Evolutionary conservation across 2,888 invertebrate genomes (phyloP).

Genomic region (Trichacis sp.): DNA sequence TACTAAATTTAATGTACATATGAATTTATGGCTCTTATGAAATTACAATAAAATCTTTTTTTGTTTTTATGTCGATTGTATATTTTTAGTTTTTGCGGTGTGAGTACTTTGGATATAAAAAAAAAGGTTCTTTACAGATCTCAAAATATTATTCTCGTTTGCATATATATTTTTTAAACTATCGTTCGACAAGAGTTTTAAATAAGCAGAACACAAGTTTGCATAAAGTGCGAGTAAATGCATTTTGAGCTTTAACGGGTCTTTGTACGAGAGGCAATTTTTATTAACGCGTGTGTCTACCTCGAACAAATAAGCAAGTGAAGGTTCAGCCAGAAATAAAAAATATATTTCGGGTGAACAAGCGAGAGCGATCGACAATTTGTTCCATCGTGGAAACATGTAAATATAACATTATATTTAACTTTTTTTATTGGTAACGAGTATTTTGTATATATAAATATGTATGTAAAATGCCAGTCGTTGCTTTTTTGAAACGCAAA

Average conservation of each 20-base stretch:
- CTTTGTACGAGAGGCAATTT: neutral
- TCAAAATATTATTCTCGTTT: too few relatives aligned
- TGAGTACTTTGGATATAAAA: too few relatives aligned
- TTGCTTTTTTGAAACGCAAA: conserved; percentile 6
- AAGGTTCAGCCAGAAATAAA: neutral
- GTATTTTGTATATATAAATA: conserved; percentile 40
- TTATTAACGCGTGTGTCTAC: conserved; percentile 2
- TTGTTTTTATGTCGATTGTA: too few relatives aligned
- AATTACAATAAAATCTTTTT: too few relatives aligned
- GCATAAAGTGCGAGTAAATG: too few relatives aligned
- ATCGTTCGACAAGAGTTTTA: too few relatives aligned
- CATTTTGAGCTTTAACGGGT: conserved; percentile 1
- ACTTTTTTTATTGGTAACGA: conserved; percentile 31
- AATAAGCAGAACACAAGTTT: neutral
- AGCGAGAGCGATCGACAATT: conserved; percentile 8
- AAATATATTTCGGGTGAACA: neutral
- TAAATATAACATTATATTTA: conserved; percentile 13
- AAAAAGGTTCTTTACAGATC: too few relatives aligned
- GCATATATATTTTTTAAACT: too few relatives aligned
- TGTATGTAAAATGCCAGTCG: too few relatives aligned
- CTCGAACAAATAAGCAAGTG: conserved; percentile 5
- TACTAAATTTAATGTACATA: too few relatives aligned
- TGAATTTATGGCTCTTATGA: too few relatives aligned
- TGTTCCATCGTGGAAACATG: conserved; percentile 11
- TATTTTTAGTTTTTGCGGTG: too few relatives aligned